Conservation (phyloP, 2,797 vertebrate species). For the Microchirus variegatus region DNA sequence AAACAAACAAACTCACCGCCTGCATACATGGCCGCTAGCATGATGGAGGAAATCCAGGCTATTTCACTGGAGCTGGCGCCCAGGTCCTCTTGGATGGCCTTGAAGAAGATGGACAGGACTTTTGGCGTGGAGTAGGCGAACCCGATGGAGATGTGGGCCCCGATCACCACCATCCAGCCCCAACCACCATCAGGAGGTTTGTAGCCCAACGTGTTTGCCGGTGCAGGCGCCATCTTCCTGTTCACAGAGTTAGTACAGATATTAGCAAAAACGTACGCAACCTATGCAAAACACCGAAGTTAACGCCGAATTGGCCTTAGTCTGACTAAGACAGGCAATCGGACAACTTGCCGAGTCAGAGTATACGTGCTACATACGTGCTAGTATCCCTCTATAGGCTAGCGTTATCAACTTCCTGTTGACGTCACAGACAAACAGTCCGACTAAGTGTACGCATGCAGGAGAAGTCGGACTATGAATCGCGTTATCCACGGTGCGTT, state of each 20-base stretch:
- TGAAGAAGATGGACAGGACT: conserved; percentile 84
- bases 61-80: conserved; percentile 80
- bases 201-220: conserved; percentile 22
- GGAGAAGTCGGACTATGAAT: no score
- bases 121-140: conserved; percentile 87
- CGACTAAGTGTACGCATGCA: no score
- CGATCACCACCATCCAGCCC: conserved; percentile 83
- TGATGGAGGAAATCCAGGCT: conserved; percentile 85
- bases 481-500: no score
- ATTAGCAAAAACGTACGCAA: no score
- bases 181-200: conserved; percentile 82
- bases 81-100: conserved; percentile 85
- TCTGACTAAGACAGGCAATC: no score
- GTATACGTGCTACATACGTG: no score
- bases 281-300: no score
- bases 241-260: background rate
- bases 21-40: conserved; percentile 83
- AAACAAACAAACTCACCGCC: conserved; percentile 79
- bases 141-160: conserved; percentile 83
- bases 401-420: no score
- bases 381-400: no score
- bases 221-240: conserved; percentile 74
- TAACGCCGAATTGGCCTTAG: no score
- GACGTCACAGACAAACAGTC: no score
- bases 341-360: no score